Evolutionary conservation across 2,113 vertebrate species (phyloP), one percentile per base, ranked within the genome.

Genomic region (Lophius piscatorius): DNA sequence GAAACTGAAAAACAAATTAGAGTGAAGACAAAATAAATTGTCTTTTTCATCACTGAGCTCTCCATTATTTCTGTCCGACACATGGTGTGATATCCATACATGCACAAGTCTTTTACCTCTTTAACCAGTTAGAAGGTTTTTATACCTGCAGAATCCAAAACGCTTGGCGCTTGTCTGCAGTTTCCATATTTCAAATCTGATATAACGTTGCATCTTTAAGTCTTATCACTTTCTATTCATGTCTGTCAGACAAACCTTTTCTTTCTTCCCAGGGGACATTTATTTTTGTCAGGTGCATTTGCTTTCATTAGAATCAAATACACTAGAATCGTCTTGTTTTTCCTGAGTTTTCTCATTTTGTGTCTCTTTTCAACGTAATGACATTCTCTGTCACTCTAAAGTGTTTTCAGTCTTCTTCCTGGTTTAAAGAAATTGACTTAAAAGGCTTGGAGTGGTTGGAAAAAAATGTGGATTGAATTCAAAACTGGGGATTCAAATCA

Each of bases 251-350:
- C 52, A 55, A 80, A 71, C 69, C 62, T 73, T 40, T 47, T 68
- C 34, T 67, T 61, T 61, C 31, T 56, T 82, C 71, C 72, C 71
- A 44, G 17, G 76, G 57, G 78, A 70, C 81, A 45, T 75, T 76
- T 82, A 57, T 81, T 82, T 83, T 83, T 69, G 74, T 71, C 74
- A 72, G 76, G 45, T 63, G 71, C 59, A 78, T 83, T 74, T 75
- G 70, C 71, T 75, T 85, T 77, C 69, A 82, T 73, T 77, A 64
- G 55, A 74, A 72, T 76, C 76, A 85, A 71, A 76, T 42, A 49
- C 65, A 68, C 20, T 10, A 34, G 46, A 55, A 50, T 58, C 14
- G 50, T 46, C 50, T 65, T 26, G 18, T 36, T 23, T 67, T 68
- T 59, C 28, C 63, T 49, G 12, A 44, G 38, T 56, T 59, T 56